These are phyloP conservation scores for Sebastes cheni DNA, from an alignment of 2,797 vertebrate species.

Conservation along the genomic window DNA sequence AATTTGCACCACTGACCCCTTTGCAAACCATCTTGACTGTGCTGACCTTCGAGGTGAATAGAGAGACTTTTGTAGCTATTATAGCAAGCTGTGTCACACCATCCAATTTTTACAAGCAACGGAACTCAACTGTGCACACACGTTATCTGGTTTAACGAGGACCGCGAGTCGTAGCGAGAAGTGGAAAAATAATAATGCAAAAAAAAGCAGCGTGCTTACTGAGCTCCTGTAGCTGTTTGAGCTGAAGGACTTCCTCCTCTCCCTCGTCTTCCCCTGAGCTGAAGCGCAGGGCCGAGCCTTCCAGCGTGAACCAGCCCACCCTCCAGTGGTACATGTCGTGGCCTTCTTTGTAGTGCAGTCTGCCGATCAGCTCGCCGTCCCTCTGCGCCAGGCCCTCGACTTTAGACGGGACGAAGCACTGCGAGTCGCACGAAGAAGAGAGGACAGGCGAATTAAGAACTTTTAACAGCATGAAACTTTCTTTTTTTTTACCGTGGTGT, in stretches of 20 bases:
- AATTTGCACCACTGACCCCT: background rate
- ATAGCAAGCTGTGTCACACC: background rate
- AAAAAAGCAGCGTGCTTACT: slow-evolving; percentile 84
- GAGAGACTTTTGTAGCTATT: background rate
- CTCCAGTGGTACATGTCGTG: slow-evolving; percentile 93
- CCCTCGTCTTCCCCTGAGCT: slow-evolving; percentile 80
- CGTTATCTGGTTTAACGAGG: background rate
- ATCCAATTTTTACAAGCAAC: background rate
- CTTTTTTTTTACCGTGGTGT: too few species aligned
- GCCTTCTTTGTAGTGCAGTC: slow-evolving; percentile 94
- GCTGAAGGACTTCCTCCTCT: slow-evolving; percentile 86
- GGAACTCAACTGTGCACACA: background rate
- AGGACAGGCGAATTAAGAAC: background rate
- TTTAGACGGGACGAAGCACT: slow-evolving; percentile 87
- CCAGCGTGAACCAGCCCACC: slow-evolving; percentile 91
- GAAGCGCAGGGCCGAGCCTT: slow-evolving; percentile 88
- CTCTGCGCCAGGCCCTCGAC: slow-evolving; percentile 85
- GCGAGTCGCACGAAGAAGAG: background rate
- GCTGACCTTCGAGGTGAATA: background rate
- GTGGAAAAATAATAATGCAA: background rate
- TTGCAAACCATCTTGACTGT: background rate
- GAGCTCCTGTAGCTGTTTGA: slow-evolving; percentile 94
- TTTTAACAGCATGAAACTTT: slow-evolving; percentile 1
- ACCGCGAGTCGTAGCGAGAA: background rate
- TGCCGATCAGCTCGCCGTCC: slow-evolving; percentile 89